Base-by-base conservation (phyloP, 1,140 invertebrate genomes). In the Anastatus disparis region DNA sequence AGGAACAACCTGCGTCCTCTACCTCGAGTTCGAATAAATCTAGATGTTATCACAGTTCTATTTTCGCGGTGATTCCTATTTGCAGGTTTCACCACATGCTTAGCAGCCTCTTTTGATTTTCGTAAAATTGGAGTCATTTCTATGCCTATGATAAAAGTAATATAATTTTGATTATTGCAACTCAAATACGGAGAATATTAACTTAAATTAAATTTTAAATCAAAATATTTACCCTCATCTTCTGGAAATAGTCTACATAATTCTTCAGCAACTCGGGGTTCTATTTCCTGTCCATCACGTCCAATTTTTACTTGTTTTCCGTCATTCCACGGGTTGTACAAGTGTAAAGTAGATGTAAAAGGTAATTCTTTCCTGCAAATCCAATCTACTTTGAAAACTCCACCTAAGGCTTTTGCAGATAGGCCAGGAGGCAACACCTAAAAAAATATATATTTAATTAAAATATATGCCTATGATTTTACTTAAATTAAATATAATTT, bases 261-360 rank as follows among this genome's bases (percentile, higher is more conserved):
- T 84, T 97, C 94, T 83, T 97, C 95, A 35, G 95, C 97, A 70
- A 98, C 95, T 80, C 93, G 91, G 13, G 96, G 96, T 81, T 98
- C 97, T 72, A 99, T 96, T 89, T 98, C 96, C 89, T 98, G 97
- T 17, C 97, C 97, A 89, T 99, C 97, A 76, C 97, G 89, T 15
- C 97, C 97, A 81, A 99, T 99, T 89, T 99, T 99, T 0, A 99
- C 97, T 59, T 97, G 96, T 86, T 98, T 98, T 35, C 96, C 95
- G 83, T 99, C 96, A 89, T 99, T 99, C 96, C 97, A 99, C 4
- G 95, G 93, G 89, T 99, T 99, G 78, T 97, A 97, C 26, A 99
- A 86, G 85, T 98, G 96, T 72, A 94, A 89, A 2, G 96, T 98
- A 72, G 93, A 93, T 68, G 91, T 93, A 77, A 99, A 99, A 12